Percentiles rank a stretch among this genome's conserved stretches.
phyloP scores from a whole-genome alignment of 2,888 invertebrate species.

The Gibbula magus region DNA sequence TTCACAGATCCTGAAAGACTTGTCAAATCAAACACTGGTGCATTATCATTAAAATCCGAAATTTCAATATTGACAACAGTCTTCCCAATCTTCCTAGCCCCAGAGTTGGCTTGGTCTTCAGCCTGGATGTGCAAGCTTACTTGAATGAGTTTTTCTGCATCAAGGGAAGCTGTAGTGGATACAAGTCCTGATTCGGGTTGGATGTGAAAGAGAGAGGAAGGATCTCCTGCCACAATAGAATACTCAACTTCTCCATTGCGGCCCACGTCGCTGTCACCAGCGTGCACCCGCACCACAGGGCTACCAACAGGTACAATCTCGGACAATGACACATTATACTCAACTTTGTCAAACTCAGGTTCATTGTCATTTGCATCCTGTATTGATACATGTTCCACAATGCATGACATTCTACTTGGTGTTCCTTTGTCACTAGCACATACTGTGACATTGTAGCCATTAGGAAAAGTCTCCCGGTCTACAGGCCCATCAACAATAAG shows the following conservation, averaged over 20 bases:
- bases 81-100: constrained; percentile 89
- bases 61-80: constrained; percentile 86
- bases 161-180: constrained; percentile 87
- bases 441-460: constrained; percentile 90
- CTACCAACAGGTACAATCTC: constrained; percentile 93
- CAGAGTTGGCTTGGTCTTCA: constrained; percentile 81
- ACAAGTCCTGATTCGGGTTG: constrained; percentile 92
- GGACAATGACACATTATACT: constrained; percentile 90
- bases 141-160: constrained; percentile 88
- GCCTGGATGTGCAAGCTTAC: constrained; percentile 62
- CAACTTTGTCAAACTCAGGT: constrained; percentile 82
- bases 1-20: constrained; percentile 79
- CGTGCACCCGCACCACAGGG: constrained; percentile 81
- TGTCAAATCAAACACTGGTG: constrained; percentile 86
- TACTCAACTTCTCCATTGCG: constrained; percentile 89
- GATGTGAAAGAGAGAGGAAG: constrained; percentile 89
- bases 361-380: constrained; percentile 89
- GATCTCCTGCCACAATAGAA: constrained; percentile 87
- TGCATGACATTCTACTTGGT: constrained; percentile 53
- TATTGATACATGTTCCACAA: constrained; percentile 85
- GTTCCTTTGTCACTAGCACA: constrained; percentile 88
- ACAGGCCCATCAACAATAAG: constrained; percentile 86
- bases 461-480: constrained; percentile 86
- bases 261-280: constrained; percentile 87
- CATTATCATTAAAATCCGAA: constrained; percentile 94